Evolutionary conservation across 2,888 invertebrate genomes (phyloP).

Genomic region (Cryptocephalus moraei): DNA sequence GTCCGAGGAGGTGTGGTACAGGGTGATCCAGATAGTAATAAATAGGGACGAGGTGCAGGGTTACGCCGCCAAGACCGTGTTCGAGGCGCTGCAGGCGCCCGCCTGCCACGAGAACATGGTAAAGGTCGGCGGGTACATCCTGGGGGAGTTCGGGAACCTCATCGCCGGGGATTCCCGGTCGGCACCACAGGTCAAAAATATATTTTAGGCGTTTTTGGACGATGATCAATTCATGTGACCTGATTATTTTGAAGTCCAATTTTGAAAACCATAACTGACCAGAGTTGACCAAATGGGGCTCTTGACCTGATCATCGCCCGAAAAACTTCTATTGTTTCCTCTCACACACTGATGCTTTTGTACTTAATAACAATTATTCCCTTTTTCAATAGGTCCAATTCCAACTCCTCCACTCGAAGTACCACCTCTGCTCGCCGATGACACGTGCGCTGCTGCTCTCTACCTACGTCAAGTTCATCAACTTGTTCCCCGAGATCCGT

Average conservation of each 20-base stretch:
- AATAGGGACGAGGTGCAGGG: conserved; percentile 99
- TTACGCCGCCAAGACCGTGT: conserved; percentile 98
- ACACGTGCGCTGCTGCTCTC: conserved; percentile 93
- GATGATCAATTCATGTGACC: no score
- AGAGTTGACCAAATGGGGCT: no score
- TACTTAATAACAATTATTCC: no score
- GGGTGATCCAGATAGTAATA: conserved; percentile 98
- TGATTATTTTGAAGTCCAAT: no score
- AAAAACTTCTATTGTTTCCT: no score
- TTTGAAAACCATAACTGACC: no score
- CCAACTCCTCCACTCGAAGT: conserved; percentile 96
- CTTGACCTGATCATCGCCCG: no score
- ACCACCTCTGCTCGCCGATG: conserved; percentile 94
- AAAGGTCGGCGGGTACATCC: conserved; percentile 98
- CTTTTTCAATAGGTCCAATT: conserved; percentile 70
- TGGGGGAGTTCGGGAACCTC: conserved; percentile 98
- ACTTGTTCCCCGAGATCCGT: conserved; percentile 98
- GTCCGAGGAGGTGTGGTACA: conserved; percentile 99
- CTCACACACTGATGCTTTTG: no score
- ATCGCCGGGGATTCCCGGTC: conserved; percentile 98
- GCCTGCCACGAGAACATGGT: conserved; percentile 99
- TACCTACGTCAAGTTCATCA: conserved; percentile 98
- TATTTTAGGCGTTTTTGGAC: no score
- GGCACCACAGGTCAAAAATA: conserved; percentile 91
- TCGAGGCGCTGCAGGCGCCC: conserved; percentile 96